Evolutionary conservation across 2,888 invertebrate genomes (phyloP), one percentile per base, ranked within the genome.

Genomic region (Leucophora obtusa): DNA sequence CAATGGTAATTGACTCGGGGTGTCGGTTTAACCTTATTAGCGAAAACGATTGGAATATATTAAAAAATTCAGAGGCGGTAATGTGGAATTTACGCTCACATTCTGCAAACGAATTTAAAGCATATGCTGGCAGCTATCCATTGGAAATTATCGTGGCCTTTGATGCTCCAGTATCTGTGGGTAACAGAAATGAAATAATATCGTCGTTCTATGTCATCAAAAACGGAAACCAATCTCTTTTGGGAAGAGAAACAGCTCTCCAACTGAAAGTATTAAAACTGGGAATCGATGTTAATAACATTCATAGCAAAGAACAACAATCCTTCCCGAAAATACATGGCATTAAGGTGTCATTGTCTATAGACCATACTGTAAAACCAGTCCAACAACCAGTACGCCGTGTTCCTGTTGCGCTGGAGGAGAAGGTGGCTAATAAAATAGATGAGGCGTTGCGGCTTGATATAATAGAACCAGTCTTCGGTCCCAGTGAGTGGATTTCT

Each of bases 341-440:
- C 21, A 21, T 21, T 21, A 21, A 21, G 21, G 43, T 78, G 85
- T 66, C 28, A 17, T 62, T 70, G 28, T 43, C 66, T 10, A 70
- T 21, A 15, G 69, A 65, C 28, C 28, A n/a, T 18, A 38, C 54
- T 6, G 43, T 80, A 7, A 84, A 66, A 8, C 86, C 87, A 17
- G 84, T 87, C 14, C 77, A 71, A 18, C 87, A 88, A 76, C 86
- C 86, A 54, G 76, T 85, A 68, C 78, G 87, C 35, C 73, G 87
- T 47, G 66, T 87, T 15, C 88, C 88, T 8, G 83, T 86, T 54
- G 84, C 87, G 21, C 21, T 21, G 21, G 21, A 21, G 21, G 21
- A 73, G n/a, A 63, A 73, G 54, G 7, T 56, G 89, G 5, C 24
- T 86, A 84, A 62, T 86, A 85, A 80, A 58, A 66, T 82, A 43